These are phyloP conservation scores for Ceratosolen fusciceps DNA, from an alignment of 1,140 invertebrate genomes.

Conservation along the genomic window DNA sequence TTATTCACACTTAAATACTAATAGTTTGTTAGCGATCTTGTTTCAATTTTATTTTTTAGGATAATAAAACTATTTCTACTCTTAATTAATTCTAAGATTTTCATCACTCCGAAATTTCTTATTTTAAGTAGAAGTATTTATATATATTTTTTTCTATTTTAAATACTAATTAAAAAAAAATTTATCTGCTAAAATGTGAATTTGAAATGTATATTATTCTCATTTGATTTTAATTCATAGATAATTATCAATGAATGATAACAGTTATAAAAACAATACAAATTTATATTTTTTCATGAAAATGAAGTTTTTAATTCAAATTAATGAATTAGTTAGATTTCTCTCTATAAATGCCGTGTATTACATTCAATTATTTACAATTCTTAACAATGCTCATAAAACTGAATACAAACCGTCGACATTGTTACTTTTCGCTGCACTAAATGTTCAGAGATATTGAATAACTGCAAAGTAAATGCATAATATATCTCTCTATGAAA, in stretches of 20 bases:
- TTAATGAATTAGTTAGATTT: background rate
- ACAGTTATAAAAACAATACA: background rate
- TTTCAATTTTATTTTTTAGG: background rate
- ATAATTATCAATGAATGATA: background rate
- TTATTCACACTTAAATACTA: conserved; percentile 54
- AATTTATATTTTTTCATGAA: background rate
- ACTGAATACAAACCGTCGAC: conserved; percentile 40
- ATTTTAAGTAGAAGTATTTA: background rate
- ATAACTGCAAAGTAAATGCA: background rate
- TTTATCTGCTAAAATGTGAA: background rate
- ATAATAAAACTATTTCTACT: background rate
- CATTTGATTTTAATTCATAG: background rate
- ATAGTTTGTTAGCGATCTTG: conserved; percentile 48
- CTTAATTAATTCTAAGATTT: background rate
- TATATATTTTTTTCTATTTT: conserved; percentile 3
- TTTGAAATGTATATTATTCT: background rate
- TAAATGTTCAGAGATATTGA: background rate
- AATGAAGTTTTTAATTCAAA: background rate
- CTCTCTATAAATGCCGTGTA: conserved; percentile 48
- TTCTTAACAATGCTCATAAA: conserved; percentile 66
- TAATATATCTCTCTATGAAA: background rate
- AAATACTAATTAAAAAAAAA: background rate
- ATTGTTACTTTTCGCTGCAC: conserved; percentile 1
- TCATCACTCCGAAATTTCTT: background rate
- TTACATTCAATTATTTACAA: conserved; percentile 65